Base-by-base conservation (phyloP, 2,888 invertebrate genomes). In the Eupithecia pulchellata region DNA sequence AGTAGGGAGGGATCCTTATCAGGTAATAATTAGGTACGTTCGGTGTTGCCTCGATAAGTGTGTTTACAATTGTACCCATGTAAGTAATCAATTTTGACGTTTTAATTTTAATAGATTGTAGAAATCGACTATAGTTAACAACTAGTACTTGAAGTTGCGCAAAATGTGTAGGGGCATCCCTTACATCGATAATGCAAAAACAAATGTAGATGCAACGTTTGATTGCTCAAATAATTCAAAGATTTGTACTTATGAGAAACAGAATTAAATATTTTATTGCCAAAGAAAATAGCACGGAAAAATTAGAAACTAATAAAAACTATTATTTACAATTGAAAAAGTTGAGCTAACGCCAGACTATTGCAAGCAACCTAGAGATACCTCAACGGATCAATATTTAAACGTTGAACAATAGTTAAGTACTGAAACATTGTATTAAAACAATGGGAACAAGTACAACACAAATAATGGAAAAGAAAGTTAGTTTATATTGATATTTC, bases 1-100 rank as follows among this genome's bases (percentile, higher is more conserved):
- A 32, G 30, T 30, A n/a, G 58, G 20, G 52, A n/a, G 58, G 20
- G 52, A 42, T 68, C 55, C 68, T 66, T 71, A 71, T 68, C 61
- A 34, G 36, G 34, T 36, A 57, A 47, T 68, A 47, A 71, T 66
- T 65, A 66, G 30, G 13, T 29, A 61, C 57, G 32, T 65, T 60
- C n/a, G 32, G 17, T 14, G 58, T n/a, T 32, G 32, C 30, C 29
- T 60, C 20, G 30, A n/a, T 60, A n/a, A 60, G 8, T 52, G 25
- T 52, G 13, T 52, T 52, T 52, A 52, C 52, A 52, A 13, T 52
- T 4, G 25, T 52, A 42, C 42, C 2, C 20, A 47, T 42, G 42
- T 42, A 52, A n/a, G 42, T 42, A 52, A n/a, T 9, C 20, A 47
- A 47, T 25, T 52, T 30, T 9, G n/a, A 30, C 58, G 20, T 32